Evolutionary conservation across 2,888 invertebrate genomes (phyloP).

Genomic region (Stictocephala bisonia): DNA sequence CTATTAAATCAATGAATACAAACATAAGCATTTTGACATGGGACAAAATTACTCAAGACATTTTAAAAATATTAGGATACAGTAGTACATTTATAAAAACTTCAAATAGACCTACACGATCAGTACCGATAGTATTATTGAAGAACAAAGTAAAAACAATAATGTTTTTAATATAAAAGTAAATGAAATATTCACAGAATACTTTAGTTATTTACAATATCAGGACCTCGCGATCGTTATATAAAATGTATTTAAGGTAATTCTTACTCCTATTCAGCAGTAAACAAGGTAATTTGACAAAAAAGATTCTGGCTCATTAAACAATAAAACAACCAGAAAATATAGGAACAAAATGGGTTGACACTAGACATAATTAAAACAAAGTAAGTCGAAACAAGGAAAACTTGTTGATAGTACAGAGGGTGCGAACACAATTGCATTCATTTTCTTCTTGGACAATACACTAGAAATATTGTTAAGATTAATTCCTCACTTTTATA

Average conservation of each 20-base stretch:
- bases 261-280: neutral
- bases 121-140: slow-evolving; percentile 5
- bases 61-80: too few species aligned
- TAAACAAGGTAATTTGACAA: neutral
- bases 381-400: neutral
- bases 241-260: neutral
- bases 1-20: too few species aligned
- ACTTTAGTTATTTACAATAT: slow-evolving; percentile 35
- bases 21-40: too few species aligned
- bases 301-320: neutral
- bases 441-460: slow-evolving; percentile 24
- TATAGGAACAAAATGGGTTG: slow-evolving; percentile 27
- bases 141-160: slow-evolving; percentile 31
- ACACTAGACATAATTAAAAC: neutral
- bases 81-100: slow-evolving; percentile 25
- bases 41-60: too few species aligned
- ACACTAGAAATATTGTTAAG: too few species aligned
- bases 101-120: too few species aligned
- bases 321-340: neutral
- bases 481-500: too few species aligned
- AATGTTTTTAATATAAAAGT: slow-evolving; percentile 34
- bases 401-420: neutral
- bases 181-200: slow-evolving; percentile 39
- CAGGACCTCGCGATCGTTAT: slow-evolving; percentile 31
- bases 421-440: slow-evolving; percentile 18